phyloP scores from a whole-genome alignment of 2,797 vertebrate genomes.

The Phalanger gymnotis region DNA sequence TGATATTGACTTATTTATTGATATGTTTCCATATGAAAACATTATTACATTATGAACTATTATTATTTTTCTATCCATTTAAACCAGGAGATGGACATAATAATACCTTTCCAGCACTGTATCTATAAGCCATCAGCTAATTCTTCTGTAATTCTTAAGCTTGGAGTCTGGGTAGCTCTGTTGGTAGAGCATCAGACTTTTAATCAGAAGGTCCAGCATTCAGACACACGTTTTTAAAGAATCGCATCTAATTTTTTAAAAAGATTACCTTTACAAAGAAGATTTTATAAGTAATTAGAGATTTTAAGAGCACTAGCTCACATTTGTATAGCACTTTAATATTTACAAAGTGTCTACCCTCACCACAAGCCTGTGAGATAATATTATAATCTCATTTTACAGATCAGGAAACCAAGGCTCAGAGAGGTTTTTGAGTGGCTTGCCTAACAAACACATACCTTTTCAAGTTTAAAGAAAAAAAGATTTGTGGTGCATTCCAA shows the following conservation, averaged over 20 bases:
- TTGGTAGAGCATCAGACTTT: neutral
- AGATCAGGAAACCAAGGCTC: neutral
- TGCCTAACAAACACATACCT: neutral
- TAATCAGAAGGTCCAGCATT: neutral
- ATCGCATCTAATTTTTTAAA: neutral
- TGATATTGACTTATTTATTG: neutral
- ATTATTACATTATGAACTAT: neutral
- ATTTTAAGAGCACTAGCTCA: neutral
- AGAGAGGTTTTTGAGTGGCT: neutral
- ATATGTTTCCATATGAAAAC: neutral
- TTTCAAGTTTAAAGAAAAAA: slow-evolving; percentile 45
- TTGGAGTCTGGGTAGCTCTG: neutral
- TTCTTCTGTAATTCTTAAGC: neutral
- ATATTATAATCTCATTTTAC: neutral
- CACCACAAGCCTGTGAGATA: neutral
- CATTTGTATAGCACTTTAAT: neutral
- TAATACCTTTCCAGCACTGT: neutral
- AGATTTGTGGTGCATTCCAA: neutral
- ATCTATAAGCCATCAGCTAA: neutral
- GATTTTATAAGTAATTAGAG: neutral
- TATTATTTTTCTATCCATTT: neutral
- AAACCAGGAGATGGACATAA: neutral
- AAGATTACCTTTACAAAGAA: neutral
- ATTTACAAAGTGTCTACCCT: neutral
- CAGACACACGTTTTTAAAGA: neutral